Evolutionary conservation across 2,888 invertebrate species (phyloP), one percentile per base, ranked within the genome.

Genomic region (Yponomeuta plumbellus): DNA sequence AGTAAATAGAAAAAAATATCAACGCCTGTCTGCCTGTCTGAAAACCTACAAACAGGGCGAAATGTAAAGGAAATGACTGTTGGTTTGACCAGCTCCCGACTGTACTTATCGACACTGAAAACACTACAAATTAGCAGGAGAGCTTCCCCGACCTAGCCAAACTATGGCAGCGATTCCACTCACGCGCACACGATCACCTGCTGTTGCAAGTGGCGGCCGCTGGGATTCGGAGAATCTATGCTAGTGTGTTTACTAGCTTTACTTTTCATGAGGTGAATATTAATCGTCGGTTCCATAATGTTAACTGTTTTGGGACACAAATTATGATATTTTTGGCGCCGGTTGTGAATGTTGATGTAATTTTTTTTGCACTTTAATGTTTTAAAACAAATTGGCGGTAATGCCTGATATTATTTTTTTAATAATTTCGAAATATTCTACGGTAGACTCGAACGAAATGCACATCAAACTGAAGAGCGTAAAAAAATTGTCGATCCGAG

Each of bases 141-240:
- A 52, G 13, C 44, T 17, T 52, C 17, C 44, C 44, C 44, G 44
- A 17, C 17, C 11, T 21, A 22, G 23, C 23, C 59, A 23, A 59
- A 59, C 58, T 22, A 58, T 61, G 64, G 21, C 62, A 62, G 20
- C 26, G 58, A 68, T 65, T 68, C 69, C 17, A 11, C 64, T 64
- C 69, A 69, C 69, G 69, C 66, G 67, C 69, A 62, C 26, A 59
- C 59, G 52, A 17, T 63, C 65, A 65, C 65, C 65, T 66, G 44
- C 67, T 67, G 5, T 68, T 67, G 68, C 65, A 66, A 61, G 66
- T 67, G 66, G 66, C 52, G 61, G 61, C 59, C 13, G 23, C 22
- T 56, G 40, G 61, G 40, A 63, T 61, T 40, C 65, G 11, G 44
- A 61, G 68, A 69, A 67, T 67, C 61, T 66, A 67, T 68, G 64